A percentile compares a stretch with the other conserved stretches of the same genome.
phyloP scores from a whole-genome alignment of 53 echinoderm and acorn worm species.

The Echinometra lucunter region DNA sequence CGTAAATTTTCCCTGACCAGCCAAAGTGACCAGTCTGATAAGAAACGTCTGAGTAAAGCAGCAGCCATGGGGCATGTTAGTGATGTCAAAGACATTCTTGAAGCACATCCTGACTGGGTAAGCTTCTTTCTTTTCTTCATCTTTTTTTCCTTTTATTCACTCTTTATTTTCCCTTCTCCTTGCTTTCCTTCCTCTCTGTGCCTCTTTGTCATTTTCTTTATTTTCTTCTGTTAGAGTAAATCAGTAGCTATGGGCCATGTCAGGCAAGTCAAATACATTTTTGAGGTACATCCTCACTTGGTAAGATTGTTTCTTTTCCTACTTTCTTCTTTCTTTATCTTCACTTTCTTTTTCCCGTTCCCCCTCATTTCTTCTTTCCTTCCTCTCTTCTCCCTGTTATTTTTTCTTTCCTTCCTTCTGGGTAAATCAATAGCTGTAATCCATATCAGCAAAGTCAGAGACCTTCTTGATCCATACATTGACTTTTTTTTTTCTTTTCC shows the following conservation, averaged over 20 bases:
- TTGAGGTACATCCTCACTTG: constrained; percentile 80
- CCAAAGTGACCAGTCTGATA: background rate
- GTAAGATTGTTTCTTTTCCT: constrained; percentile 57
- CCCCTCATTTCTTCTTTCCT: no score
- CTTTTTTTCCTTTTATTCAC: background rate
- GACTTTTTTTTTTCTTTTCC: background rate
- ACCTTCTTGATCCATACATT: constrained; percentile 76
- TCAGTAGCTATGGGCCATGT: constrained; percentile 88
- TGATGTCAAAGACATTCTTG: constrained; percentile 77
- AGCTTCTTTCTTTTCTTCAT: background rate
- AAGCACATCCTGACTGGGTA: constrained; percentile 85
- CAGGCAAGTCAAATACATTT: constrained; percentile 75
- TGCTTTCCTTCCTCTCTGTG: no score
- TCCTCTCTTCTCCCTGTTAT: no score
- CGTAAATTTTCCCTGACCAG: no score
- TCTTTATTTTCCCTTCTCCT: background rate
- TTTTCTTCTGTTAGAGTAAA: constrained; percentile 66
- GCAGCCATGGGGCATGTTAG: constrained; percentile 85
- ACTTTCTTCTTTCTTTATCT: no score
- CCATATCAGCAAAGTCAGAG: constrained; percentile 71
- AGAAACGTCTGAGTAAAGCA: constrained; percentile 82
- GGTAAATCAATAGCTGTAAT: constrained; percentile 89
- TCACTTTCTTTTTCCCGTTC: no score
- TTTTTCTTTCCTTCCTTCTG: constrained; percentile 27
- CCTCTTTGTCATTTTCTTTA: no score